Conservation (phyloP, 2,888 invertebrate genomes). For the Cenopis cana region DNA sequence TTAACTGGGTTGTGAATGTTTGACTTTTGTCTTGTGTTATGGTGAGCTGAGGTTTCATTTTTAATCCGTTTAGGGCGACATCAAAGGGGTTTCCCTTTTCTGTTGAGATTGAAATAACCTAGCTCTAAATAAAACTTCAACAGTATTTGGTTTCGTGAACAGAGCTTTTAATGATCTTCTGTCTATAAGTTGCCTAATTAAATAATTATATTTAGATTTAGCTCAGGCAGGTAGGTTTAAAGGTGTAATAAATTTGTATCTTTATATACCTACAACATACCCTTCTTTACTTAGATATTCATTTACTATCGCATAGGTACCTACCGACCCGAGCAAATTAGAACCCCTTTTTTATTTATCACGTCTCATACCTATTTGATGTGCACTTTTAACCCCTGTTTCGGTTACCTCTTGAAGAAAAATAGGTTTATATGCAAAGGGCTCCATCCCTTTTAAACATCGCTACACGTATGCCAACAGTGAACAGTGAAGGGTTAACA, state of each 20-base stretch:
- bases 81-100: conserved; percentile 20
- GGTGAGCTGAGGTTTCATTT: conserved; percentile 28
- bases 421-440: conserved; percentile 60
- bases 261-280: background rate
- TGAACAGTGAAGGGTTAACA: conserved; percentile 78
- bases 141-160: conserved; percentile 15
- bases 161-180: background rate
- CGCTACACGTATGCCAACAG: conserved; percentile 66
- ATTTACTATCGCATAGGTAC: background rate
- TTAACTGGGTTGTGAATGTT: conserved; percentile 42
- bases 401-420: conserved; percentile 47
- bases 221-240: too few relatives aligned
- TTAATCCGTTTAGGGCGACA: conserved; percentile 32
- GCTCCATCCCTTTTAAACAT: conserved; percentile 62
- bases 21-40: conserved; percentile 36
- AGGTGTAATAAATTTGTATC: too few relatives aligned
- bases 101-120: conserved; percentile 7
- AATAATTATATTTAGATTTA: too few relatives aligned
- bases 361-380: conserved; percentile 43
- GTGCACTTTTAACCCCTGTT: conserved; percentile 51
- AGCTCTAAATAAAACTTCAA: conserved; percentile 5
- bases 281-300: background rate
- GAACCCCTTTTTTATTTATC: conserved; percentile 40
- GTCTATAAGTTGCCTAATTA: background rate
- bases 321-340: conserved; percentile 12